A percentile compares a stretch with the other conserved stretches of the same genome.
Conservation (phyloP, 2,113 vertebrate genomes). For the Lepidothrix coronata region DNA sequence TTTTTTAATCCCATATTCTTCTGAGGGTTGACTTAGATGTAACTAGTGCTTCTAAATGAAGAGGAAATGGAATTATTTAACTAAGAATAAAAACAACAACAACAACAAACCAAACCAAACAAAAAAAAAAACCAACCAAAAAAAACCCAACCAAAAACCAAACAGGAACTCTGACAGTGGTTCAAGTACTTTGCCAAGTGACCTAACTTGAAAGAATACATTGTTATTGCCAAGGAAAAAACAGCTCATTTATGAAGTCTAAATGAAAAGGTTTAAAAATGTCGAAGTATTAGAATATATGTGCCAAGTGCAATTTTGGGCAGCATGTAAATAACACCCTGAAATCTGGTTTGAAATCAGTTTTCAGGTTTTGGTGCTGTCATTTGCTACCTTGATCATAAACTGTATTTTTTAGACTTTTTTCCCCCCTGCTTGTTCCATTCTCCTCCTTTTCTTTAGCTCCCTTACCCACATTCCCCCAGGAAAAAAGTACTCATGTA, state of each 20-base stretch:
- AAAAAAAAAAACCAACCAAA: no score
- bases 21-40: not conserved
- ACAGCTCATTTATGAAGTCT: constrained; percentile 4
- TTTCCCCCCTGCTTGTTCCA: rapidly evolving
- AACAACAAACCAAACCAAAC: not conserved
- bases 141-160: no score
- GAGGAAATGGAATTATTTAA: not conserved
- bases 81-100: not conserved
- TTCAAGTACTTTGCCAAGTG: constrained; percentile 26
- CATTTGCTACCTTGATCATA: not conserved
- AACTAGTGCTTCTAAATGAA: not conserved
- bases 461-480: rapidly evolving
- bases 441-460: not conserved
- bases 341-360: constrained; percentile 1
- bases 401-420: not conserved
- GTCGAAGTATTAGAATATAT: not conserved
- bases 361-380: not conserved
- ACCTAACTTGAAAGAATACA: not conserved
- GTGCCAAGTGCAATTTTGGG: not conserved
- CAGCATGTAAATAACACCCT: not conserved
- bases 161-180: not conserved
- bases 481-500: not conserved
- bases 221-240: constrained; percentile 33
- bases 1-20: not conserved
- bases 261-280: not conserved